Percentiles rank a stretch among this genome's conserved stretches.
Evolutionary conservation across 2,888 invertebrate genomes (phyloP).

Genomic region (Tenthredo notha): DNA sequence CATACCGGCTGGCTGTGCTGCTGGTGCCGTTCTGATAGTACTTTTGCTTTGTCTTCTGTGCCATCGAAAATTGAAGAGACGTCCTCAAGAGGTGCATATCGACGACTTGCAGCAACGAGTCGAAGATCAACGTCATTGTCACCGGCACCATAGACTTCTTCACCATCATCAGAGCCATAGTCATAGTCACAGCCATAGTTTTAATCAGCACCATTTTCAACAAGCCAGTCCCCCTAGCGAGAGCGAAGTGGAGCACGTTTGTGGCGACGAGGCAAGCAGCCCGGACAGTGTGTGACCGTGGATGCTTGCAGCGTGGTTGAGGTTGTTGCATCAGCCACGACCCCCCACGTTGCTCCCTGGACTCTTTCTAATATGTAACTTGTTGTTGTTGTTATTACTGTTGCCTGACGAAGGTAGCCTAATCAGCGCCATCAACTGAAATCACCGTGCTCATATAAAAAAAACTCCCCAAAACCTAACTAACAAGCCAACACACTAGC

Average conservation of each 20-base stretch:
- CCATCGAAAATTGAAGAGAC: slow-evolving; percentile 78
- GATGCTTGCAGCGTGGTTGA: slow-evolving; percentile 61
- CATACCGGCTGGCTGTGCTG: slow-evolving; percentile 79
- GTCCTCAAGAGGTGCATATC: slow-evolving; percentile 69
- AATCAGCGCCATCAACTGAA: slow-evolving; percentile 62
- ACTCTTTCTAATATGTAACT: slow-evolving; percentile 60
- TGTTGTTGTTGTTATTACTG: slow-evolving; percentile 60
- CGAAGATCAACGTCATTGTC: slow-evolving; percentile 57
- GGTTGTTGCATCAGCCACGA: slow-evolving; percentile 51
- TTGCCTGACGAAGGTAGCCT: slow-evolving; percentile 60
- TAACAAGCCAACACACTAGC: slow-evolving; percentile 50
- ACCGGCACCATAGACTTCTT: slow-evolving; percentile 64
- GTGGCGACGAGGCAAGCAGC: slow-evolving; percentile 68
- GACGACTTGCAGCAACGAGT: slow-evolving; percentile 67
- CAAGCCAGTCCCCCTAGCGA: slow-evolving; percentile 71
- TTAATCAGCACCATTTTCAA: slow-evolving; percentile 62
- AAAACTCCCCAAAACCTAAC: slow-evolving; percentile 38
- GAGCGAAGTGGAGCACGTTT: slow-evolving; percentile 63
- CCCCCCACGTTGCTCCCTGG: slow-evolving; percentile 57
- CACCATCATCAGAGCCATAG: slow-evolving; percentile 67
- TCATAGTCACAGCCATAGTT: slow-evolving; percentile 62
- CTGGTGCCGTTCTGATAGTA: slow-evolving; percentile 78
- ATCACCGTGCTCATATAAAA: slow-evolving; percentile 49
- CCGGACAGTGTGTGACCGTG: slow-evolving; percentile 73
- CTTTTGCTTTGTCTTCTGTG: slow-evolving; percentile 81